Conservation (phyloP, 1,140 invertebrate genomes). For the Mizuhopecten yessoensis region DNA sequence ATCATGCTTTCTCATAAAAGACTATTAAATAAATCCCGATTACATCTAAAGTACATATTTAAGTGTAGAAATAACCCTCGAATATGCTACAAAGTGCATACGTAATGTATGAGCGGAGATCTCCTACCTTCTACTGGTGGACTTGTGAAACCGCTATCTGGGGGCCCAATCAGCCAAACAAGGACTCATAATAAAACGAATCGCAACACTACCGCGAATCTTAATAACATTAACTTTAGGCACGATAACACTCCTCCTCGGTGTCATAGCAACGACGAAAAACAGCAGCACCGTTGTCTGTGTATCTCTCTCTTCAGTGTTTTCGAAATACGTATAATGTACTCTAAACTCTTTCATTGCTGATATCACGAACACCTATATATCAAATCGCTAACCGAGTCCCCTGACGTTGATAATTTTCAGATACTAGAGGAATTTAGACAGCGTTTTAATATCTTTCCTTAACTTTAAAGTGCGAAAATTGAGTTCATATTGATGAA, state of each 20-base stretch:
- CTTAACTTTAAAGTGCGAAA: neutral
- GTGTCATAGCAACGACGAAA: neutral
- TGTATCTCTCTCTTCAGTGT: neutral
- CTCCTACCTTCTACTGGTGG: neutral
- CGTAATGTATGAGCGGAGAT: neutral
- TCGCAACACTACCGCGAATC: neutral
- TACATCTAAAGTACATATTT: conserved; percentile 34
- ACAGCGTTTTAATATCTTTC: conserved; percentile 6
- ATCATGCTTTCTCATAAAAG: conserved; percentile 4
- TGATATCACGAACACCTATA: neutral
- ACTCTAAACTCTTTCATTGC: neutral
- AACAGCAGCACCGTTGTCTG: neutral
- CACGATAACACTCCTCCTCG: neutral
- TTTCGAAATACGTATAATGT: neutral
- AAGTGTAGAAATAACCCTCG: neutral
- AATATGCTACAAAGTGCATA: conserved; percentile 15
- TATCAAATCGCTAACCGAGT: conserved; percentile 3
- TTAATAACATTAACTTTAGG: neutral
- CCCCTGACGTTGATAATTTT: neutral
- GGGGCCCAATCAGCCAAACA: neutral
- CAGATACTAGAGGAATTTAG: neutral
- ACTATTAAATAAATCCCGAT: conserved; percentile 7
- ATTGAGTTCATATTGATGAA: conserved; percentile 27
- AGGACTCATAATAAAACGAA: conserved; percentile 18
- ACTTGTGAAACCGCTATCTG: neutral